Base-by-base conservation (phyloP, 37 sponge, comb jelly and placozoan genomes). In the Theonella swinhoei region DNA sequence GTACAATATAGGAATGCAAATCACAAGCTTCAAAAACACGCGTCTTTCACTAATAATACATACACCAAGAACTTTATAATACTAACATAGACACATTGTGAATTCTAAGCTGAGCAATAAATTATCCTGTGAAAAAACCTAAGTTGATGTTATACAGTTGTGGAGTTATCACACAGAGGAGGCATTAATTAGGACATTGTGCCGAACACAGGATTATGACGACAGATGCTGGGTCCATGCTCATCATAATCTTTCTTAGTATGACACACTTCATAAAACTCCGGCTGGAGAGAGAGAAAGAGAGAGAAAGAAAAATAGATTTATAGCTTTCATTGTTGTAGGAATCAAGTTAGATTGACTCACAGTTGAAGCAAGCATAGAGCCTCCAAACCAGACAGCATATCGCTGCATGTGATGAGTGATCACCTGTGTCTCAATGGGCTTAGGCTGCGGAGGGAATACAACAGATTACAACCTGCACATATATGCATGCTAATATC, bases 181-280 rank as follows among this genome's bases (percentile, higher is more conserved):
- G 54, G 54, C 14, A 47, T 17, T 17, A 47, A 14, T 47, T 82
- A 88, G 64, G 96, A 92, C 99, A 99, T 99, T 37, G 94, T 90
- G 8, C 99, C 99, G 83, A 99, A 99, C 59, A 96, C 97, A 64
- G 99, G 95, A 54, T 99, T 99, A 87, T 99, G 97, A 32, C 99
- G 89, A 78, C 97, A 96, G 71, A 99, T 99, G 83, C 97, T 96
- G 35, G 99, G 99, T 4, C 99, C 99, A 61, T 99, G 87, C 72
- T 99, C 99, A 80, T 96, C 95, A 70, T 99, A 99, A 36, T 99
- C 95, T 64, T 93, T 96, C 88, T 99, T 99, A 43, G 99, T 99
- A 87, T 99, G 99, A 83, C 99, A 96, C 61, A 99, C 99, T 31
- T 94, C 85, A 68, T 96, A 99, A 76, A 99, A 99, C 78, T 99